Conservation (phyloP, 1,140 invertebrate species). For the Pseudomyrmex dendroicus region DNA sequence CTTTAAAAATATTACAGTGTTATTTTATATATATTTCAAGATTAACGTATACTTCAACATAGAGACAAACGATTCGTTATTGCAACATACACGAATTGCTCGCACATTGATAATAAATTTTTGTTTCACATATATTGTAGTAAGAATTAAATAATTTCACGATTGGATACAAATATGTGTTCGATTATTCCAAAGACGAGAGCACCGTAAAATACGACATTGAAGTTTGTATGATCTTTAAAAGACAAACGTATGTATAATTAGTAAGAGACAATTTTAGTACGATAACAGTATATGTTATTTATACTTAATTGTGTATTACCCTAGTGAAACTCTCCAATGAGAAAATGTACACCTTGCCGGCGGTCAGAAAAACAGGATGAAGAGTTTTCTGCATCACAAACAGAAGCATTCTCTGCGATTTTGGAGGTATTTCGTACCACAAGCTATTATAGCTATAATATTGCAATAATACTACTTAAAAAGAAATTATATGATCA, state of each 20-base stretch:
- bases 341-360: conserved; percentile 36
- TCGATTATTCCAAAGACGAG: conserved; percentile 9
- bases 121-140: not conserved
- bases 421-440: not conserved
- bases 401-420: conserved; percentile 27
- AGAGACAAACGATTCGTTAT: too few relatives aligned
- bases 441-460: conserved; percentile 28
- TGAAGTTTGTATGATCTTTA: conserved; percentile 31
- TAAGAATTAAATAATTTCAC: not conserved
- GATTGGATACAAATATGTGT: not conserved
- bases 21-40: too few relatives aligned
- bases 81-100: too few relatives aligned
- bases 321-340: conserved; percentile 25
- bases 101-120: too few relatives aligned
- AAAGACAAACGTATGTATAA: not conserved
- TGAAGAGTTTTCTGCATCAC: conserved; percentile 5
- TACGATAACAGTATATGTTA: not conserved
- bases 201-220: conserved; percentile 45
- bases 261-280: conserved; percentile 9
- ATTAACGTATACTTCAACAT: too few relatives aligned
- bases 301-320: not conserved
- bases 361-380: conserved; percentile 14
- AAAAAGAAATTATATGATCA: too few relatives aligned
- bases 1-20: too few relatives aligned
- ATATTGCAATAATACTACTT: not conserved